phyloP scores from a whole-genome alignment of 2,888 invertebrate species.

The Meloe dianella region DNA sequence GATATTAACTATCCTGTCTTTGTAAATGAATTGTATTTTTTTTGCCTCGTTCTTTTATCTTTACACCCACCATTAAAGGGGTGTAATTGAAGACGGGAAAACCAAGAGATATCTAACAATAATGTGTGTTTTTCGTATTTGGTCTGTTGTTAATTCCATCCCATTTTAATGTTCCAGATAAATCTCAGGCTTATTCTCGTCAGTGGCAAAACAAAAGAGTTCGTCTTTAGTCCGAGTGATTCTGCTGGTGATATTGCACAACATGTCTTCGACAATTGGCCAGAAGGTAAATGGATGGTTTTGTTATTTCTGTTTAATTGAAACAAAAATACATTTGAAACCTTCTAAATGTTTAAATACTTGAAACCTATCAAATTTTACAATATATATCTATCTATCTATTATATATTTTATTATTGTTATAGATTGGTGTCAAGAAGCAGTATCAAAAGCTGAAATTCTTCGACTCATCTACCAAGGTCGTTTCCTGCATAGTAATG shows the following conservation, averaged over 20 bases:
- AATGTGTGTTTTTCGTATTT: no score
- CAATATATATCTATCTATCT: no score
- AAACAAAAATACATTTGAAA: background rate
- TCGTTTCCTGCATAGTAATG: slow-evolving; percentile 98
- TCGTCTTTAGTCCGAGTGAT: slow-evolving; percentile 94
- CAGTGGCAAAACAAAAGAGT: slow-evolving; percentile 99
- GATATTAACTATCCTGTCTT: slow-evolving; percentile 10
- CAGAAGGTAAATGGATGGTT: slow-evolving; percentile 86
- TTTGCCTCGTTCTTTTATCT: background rate
- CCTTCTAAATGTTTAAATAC: no score
- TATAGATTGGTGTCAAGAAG: slow-evolving; percentile 96
- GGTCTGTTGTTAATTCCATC: slow-evolving; percentile 14
- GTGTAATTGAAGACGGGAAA: no score
- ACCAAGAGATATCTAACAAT: no score
- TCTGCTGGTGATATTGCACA: slow-evolving; percentile 99
- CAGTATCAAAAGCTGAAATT: slow-evolving; percentile 95
- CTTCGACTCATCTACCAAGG: slow-evolving; percentile 99
- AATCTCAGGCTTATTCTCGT: slow-evolving; percentile 98
- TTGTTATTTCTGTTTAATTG: background rate
- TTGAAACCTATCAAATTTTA: no score
- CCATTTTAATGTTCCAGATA: slow-evolving; percentile 72
- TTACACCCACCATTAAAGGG: no score
- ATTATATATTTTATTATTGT: no score
- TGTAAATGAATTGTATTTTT: background rate
- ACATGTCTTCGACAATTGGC: slow-evolving; percentile 99